Base-by-base conservation (phyloP, 2,113 vertebrate species). In the human (Homo sapiens) region DNA sequence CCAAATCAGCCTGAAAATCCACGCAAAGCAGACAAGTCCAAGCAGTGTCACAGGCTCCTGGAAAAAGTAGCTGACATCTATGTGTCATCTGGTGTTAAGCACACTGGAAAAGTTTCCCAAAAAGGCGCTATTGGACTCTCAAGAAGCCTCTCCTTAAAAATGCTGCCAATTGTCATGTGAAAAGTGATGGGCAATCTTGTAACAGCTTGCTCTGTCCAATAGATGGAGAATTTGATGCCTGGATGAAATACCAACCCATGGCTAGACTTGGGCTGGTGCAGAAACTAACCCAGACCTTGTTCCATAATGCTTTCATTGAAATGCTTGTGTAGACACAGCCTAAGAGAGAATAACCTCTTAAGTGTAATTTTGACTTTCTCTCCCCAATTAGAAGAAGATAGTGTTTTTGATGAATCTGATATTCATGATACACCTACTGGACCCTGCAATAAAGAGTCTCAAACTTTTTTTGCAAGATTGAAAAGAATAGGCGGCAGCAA, bases 381-480 rank as follows among this genome's bases (percentile, higher is more conserved):
- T 98, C 97, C 96, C 83, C 96, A 98, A 98, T 98, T 98, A 99
- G 99, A 99, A 98, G 99, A 99, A 99, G 99, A 99, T 98, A 99
- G 99, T 97, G 99, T 99, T 95, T 99, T 99, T 97, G 99, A 99
- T 99, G 99, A 99, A 98, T 99, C 99, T 95, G 99, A 99, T 97
- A 99, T 99, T 98, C 99, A 99, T 95, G 99, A 99, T 98, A 99
- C 99, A 66, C 99, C 99, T 94, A 99, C 99, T 96, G 99, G 99
- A 98, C 99, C 99, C 73, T 99, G 99, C 97, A 99, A 99, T 98
- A 99, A 99, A 98, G 99, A 99, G 98, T 99, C 99, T 85, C 99
- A 99, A 99, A 99, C 99, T 96, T 99, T 99, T 99, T 99, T 99
- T 98, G 99, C 99, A 97, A 99, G 99, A 91, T 98, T 99, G 98